Percentiles rank a stretch among this genome's conserved stretches.
Evolutionary conservation across 1,140 invertebrate species (phyloP).

Genomic region (Sogatella furcifera): DNA sequence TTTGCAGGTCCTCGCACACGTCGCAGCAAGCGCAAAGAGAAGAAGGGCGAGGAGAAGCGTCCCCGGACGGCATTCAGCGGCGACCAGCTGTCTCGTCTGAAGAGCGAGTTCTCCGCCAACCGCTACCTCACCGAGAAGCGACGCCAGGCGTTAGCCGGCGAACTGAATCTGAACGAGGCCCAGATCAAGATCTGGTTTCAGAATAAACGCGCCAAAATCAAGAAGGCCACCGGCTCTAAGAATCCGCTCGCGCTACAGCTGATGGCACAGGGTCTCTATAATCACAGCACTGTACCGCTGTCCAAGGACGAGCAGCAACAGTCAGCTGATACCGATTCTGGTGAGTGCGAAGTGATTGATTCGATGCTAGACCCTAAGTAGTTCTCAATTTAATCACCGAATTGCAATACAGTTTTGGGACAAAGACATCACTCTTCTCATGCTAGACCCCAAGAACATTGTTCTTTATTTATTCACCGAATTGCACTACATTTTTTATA

Average conservation of each 20-base stretch:
- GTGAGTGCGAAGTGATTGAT: not conserved
- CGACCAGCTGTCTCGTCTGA: slow-evolving; percentile 85
- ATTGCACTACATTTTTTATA: too few relatives aligned
- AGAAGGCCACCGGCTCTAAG: slow-evolving; percentile 82
- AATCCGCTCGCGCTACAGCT: slow-evolving; percentile 86
- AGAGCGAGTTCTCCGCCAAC: slow-evolving; percentile 91
- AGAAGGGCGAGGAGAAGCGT: slow-evolving; percentile 75
- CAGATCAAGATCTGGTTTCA: slow-evolving; percentile 99
- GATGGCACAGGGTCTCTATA: slow-evolving; percentile 92
- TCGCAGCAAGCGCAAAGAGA: slow-evolving; percentile 60
- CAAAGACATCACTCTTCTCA: too few relatives aligned
- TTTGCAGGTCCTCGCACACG: slow-evolving; percentile 74
- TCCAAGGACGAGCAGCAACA: slow-evolving; percentile 71
- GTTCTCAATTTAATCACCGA: too few relatives aligned
- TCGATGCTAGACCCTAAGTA: too few relatives aligned
- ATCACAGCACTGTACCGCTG: slow-evolving; percentile 74
- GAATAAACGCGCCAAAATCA: slow-evolving; percentile 97
- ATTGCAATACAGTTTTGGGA: too few relatives aligned
- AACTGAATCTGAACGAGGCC: slow-evolving; percentile 89
- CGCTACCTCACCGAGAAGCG: slow-evolving; percentile 90
- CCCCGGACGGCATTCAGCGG: slow-evolving; percentile 95
- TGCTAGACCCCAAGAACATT: too few relatives aligned
- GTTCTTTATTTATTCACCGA: too few relatives aligned
- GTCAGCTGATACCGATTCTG: slow-evolving; percentile 9
- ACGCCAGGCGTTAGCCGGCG: slow-evolving; percentile 80